phyloP scores from a whole-genome alignment of 2,797 vertebrate genomes.

The Manis javanica region DNA sequence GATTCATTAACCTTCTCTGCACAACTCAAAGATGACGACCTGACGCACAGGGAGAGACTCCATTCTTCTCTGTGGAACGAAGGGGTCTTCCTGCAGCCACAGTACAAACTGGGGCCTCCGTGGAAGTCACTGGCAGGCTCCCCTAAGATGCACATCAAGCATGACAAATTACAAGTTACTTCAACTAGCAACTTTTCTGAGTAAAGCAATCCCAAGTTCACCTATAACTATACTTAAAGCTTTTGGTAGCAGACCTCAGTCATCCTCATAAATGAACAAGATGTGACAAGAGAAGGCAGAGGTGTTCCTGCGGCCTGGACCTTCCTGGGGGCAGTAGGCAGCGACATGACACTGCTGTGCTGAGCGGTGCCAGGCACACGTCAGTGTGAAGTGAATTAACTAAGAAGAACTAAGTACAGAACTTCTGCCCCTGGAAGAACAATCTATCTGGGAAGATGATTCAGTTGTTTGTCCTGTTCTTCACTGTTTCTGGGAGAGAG shows the following conservation, averaged over 20 bases:
- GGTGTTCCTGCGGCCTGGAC: background rate
- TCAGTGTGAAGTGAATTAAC: background rate
- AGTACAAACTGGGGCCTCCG: constrained; percentile 92
- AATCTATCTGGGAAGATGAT: background rate
- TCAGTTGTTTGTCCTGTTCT: background rate
- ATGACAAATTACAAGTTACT: constrained; percentile 83
- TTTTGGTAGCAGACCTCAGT: background rate
- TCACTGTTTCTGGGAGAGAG: background rate
- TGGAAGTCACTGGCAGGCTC: constrained; percentile 93
- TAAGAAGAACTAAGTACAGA: background rate
- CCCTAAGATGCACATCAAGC: constrained; percentile 92
- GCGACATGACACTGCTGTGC: background rate
- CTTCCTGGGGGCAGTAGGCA: background rate
- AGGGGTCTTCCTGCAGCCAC: constrained; percentile 90
- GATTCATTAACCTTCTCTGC: background rate
- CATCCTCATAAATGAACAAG: background rate
- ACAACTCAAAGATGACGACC: constrained; percentile 87
- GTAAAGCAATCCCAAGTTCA: background rate
- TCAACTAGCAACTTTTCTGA: background rate
- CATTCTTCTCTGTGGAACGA: constrained; percentile 93
- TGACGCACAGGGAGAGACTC: constrained; percentile 93
- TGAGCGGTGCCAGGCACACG: background rate
- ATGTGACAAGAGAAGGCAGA: background rate
- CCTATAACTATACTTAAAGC: background rate
- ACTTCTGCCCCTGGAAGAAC: background rate